Conservation (phyloP, 2,797 vertebrate genomes). For the Mus minutoides region DNA sequence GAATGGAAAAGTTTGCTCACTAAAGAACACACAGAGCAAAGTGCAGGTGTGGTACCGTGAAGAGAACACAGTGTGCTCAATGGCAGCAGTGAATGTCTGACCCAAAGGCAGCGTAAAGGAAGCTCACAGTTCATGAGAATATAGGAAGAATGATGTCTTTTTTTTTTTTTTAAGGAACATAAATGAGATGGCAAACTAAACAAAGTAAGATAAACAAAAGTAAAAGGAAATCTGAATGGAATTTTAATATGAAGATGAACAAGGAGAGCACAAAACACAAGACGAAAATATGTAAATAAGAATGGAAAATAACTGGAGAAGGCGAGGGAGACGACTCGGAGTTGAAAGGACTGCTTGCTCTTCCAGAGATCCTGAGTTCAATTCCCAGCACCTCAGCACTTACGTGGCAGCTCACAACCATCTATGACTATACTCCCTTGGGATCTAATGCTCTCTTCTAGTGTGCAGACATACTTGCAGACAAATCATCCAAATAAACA, state of each 20-base stretch:
- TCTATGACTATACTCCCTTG: background rate
- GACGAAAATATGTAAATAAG: background rate
- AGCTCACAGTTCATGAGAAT: too few relatives aligned
- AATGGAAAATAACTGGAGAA: background rate
- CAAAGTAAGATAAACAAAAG: background rate
- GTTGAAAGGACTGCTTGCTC: background rate
- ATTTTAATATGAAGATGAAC: background rate
- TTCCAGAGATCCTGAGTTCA: background rate
- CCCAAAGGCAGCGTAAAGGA: background rate
- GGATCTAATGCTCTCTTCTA: background rate
- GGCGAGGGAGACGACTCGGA: background rate
- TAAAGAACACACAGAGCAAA: background rate
- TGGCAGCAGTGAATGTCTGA: background rate
- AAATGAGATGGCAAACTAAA: background rate
- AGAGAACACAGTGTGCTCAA: background rate
- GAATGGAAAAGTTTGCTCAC: background rate
- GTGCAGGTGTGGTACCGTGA: too few relatives aligned
- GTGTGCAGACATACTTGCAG: background rate
- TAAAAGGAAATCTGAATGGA: background rate
- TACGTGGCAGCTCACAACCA: background rate
- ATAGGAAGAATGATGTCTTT: background rate
- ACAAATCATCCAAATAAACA: background rate
- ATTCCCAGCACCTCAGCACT: background rate
- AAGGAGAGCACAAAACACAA: background rate
- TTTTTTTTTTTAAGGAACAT: background rate